Base-by-base conservation (phyloP, 2,888 invertebrate genomes). In the Drosophila phalerata region DNA sequence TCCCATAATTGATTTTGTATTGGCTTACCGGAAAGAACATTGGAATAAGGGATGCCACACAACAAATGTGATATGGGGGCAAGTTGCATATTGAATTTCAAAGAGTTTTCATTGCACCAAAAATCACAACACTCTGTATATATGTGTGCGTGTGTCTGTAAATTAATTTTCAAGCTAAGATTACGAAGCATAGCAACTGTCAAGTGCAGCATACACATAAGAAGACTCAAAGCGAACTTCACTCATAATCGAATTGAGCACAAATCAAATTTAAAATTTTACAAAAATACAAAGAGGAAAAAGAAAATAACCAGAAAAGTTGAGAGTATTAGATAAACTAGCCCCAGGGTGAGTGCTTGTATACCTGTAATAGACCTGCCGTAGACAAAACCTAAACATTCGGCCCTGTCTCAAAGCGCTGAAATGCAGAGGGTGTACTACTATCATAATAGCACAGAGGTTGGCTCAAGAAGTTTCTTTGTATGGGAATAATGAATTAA, bases 1-100 rank as follows among this genome's bases (percentile, higher is more conserved):
- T 89, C 87, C 87, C 90, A 89, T 90, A 87, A 83, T 89, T 87
- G 88, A 86, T 88, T 86, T 85, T 77, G 81, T 85, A 88, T 86
- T 79, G 81, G 85, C 71, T 71, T 65, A 61, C 71, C 74, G 60
- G 65, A 55, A 45, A 52, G 45, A 15, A 22, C 42, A 55, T 32
- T 15, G 17, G 5, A 22, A 47, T 25, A 68, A 45, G 69, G 79
- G 82, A 65, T 66, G 76, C 32, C n/a, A 51, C 47, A 38, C 38
- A 55, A 37, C 38, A 45, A 42, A 57, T 49, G 15, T 38, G 61
- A 51, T 65, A 78, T 62, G 55, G 63, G 55, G 52, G 42, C 25
- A 30, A 71, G 69, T 63, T 74, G 74, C 70, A 79, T 85, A 87
- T 85, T 87, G 81, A 85, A 85, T 85, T 85, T 87, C 85, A 87